Percentiles rank a stretch among this genome's conserved stretches.
Conservation (phyloP, 2,113 vertebrate genomes). For the Aphyosemion australe region DNA sequence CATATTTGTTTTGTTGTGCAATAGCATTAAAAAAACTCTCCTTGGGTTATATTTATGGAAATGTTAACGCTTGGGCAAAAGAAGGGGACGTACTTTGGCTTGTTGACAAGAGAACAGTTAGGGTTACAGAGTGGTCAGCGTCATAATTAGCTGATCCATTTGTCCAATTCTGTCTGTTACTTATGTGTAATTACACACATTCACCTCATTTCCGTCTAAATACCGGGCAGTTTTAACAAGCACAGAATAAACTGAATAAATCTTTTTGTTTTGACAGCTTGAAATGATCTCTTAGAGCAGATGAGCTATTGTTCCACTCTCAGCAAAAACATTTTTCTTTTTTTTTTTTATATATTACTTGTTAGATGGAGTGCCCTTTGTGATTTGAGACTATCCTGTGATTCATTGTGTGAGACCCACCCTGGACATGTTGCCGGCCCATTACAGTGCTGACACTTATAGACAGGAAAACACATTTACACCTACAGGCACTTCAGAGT, state of each 20-base stretch:
- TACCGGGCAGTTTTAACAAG: neutral
- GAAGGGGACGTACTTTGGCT: neutral
- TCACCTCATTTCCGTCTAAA: neutral
- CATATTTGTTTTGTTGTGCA: neutral
- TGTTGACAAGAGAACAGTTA: neutral
- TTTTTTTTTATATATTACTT: slow-evolving; percentile 6
- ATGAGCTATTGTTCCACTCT: neutral
- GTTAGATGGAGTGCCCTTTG: slow-evolving; percentile 6
- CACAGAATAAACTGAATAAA: neutral
- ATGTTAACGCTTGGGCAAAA: neutral
- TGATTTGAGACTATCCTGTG: slow-evolving; percentile 17
- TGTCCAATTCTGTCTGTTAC: neutral
- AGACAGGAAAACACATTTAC: slow-evolving; percentile 47
- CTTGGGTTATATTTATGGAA: neutral
- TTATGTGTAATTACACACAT: neutral
- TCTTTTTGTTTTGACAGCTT: too few relatives aligned
- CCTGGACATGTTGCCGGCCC: slow-evolving; percentile 16
- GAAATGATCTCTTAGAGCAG: neutral
- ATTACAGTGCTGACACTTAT: slow-evolving; percentile 38
- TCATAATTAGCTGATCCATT: neutral
- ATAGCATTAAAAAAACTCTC: neutral
- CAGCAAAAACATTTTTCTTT: neutral
- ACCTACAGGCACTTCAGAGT: slow-evolving; percentile 40
- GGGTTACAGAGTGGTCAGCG: neutral
- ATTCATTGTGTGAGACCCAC: slow-evolving; percentile 32